Base-by-base conservation (phyloP, 2,113 vertebrate species). In the Ammodramus savannarum region DNA sequence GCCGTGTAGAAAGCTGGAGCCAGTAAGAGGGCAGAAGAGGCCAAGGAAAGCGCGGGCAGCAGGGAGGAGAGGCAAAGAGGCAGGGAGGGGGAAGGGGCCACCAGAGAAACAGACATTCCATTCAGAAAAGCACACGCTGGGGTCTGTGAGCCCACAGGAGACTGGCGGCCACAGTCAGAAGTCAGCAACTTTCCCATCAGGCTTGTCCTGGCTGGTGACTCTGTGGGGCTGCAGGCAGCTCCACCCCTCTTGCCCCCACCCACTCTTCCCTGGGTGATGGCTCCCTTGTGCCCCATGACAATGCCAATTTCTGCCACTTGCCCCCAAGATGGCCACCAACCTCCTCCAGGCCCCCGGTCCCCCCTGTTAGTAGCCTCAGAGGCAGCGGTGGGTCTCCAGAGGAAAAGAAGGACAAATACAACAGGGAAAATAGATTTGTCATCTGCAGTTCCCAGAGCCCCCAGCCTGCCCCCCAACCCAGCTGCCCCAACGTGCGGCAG, bases 1-100 rank as follows among this genome's bases (percentile, higher is more conserved):
- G 99, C 98, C 2, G 99, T 99, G 98, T 99, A 99, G 97, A 99
- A 99, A 55, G 99, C 99, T 99, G 97, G 87, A 93, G 91, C 86
- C 87, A 74, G 88, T 46, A 5, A 87, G 88, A 95, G 73, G 7
- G 36, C 69, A 39, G 71, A 61, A 63, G 69, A 94, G 72, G 20
- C 67, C 67, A 3, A 62, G 44, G 54, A 65, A 69, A 76, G 79
- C 32, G 81, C 2, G 2, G 83, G 54, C 48, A 39, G 72, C 5
- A 6, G 77, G 87, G 14, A 16, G 55, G 26, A 69, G 34, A 80
- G 39, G 39, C 17, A 16, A 71, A 73, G 43, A 78, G 80, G 39
- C 18, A 9, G 61, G 44, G 43, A 66, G 10, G 11, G 22, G 17
- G 16, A 82, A 65, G 39, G 54, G 65, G 17, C 86, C 67, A 90